Conservation (phyloP, 2,888 invertebrate species). For the Seira ritae region DNA sequence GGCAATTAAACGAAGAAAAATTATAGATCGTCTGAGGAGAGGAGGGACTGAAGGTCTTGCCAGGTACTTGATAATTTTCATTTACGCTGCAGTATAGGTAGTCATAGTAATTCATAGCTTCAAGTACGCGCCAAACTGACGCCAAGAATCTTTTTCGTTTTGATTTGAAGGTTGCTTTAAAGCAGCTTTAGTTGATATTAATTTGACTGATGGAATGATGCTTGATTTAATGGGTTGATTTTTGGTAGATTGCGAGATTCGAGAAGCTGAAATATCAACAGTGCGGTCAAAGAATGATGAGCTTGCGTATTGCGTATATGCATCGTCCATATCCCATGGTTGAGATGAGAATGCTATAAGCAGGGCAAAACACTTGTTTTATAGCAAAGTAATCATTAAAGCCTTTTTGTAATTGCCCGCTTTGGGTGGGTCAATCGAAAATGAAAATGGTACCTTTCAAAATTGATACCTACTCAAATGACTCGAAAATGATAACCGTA, state of each 20-base stretch:
- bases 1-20: not conserved
- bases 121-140: conserved; percentile 15
- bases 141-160: too few relatives aligned
- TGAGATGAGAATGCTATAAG: too few relatives aligned
- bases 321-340: not conserved
- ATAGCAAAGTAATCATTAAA: too few relatives aligned
- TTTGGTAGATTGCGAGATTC: not conserved
- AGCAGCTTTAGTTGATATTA: not conserved
- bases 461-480: too few relatives aligned
- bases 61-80: not conserved
- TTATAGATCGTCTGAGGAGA: not conserved
- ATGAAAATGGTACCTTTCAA: too few relatives aligned
- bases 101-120: not conserved
- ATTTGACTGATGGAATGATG: too few relatives aligned
- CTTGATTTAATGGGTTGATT: not conserved
- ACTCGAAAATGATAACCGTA: too few relatives aligned
- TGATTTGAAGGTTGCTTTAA: too few relatives aligned
- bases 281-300: not conserved
- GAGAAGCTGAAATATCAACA: not conserved
- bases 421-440: too few relatives aligned
- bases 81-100: not conserved
- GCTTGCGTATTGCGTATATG: not conserved
- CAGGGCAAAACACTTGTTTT: too few relatives aligned
- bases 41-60: not conserved
- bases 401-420: too few relatives aligned